phyloP scores from a whole-genome alignment of 2,797 vertebrate species.

The Myripristis murdjan region DNA sequence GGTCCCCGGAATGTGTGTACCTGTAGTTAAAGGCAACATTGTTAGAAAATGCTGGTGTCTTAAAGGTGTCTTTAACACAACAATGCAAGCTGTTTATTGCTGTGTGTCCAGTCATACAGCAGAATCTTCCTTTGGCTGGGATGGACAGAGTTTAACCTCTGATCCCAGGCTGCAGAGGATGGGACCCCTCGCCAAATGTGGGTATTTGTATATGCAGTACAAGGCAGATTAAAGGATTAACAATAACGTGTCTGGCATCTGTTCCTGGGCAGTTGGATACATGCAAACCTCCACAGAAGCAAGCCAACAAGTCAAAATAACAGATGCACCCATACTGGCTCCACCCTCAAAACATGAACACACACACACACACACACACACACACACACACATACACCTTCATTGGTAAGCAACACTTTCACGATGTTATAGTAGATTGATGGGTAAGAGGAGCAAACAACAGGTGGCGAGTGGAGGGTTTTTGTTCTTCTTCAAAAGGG shows the following conservation, averaged over 20 bases:
- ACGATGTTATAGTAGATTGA: conserved; percentile 55
- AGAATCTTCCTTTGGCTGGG: conserved; percentile 41
- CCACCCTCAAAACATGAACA: conserved; percentile 49
- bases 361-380: conserved; percentile 34
- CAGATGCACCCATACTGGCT: conserved; percentile 64
- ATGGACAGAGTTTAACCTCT: conserved; percentile 57
- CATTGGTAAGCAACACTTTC: conserved; percentile 30
- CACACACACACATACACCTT: conserved; percentile 7
- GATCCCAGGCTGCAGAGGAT: conserved; percentile 49
- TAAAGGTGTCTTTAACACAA: conserved; percentile 10
- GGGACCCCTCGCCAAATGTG: conserved; percentile 62
- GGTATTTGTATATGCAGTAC: conserved; percentile 65
- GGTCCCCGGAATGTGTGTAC: conserved; percentile 97
- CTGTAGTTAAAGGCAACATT: conserved; percentile 79
- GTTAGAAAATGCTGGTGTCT: conserved; percentile 8
- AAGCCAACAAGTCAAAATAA: conserved; percentile 64
- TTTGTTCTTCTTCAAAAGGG: conserved; percentile 69
- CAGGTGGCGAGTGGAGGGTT: conserved; percentile 69
- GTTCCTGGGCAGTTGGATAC: conserved; percentile 72
- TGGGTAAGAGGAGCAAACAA: conserved; percentile 55
- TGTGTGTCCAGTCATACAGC: conserved; percentile 24
- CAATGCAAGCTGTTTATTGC: conserved; percentile 10
- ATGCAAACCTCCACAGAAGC: conserved; percentile 47
- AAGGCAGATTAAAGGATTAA: conserved; percentile 84
- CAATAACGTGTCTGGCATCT: conserved; percentile 80